Base-by-base conservation (phyloP, 1,140 invertebrate genomes). In the Neoseiulus cucumeris region DNA sequence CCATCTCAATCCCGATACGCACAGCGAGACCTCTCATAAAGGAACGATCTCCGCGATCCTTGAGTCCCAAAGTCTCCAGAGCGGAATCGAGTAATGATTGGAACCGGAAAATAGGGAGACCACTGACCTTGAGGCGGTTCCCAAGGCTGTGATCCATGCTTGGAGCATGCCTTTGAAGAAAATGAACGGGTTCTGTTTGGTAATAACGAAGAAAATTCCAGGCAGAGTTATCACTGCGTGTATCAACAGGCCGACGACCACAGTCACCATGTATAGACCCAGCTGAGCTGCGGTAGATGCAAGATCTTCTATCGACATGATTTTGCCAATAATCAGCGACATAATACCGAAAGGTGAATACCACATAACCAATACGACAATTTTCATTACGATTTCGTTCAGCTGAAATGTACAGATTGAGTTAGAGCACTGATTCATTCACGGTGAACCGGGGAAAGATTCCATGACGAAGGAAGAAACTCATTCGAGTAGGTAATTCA, bases 301-400 rank as follows among this genome's bases (percentile, higher is more conserved):
- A 64, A 82, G 73, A 71, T 82, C 76, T 42, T 77, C 73, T 71
- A 83, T 82, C 33, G 73, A 77, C 64, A 83, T 73, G 66, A 83
- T 80, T 68, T 80, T 80, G 7, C 77, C 80, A n/a, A 79, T 77
- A 59, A 83, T 80, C 44, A 83, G 73, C 68, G 80, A 83, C 65
- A 78, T 75, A 65, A 83, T 83, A 44, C 82, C 82, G 66, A 83
- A 71, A 7, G 82, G 82, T 33, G 82, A 83, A 71, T 82, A 83
- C 74, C 73, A 75, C 75, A 76, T 76, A 29, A 73, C 69, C 18
- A 75, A 64, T 20, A 71, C 69, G 2, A 76, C 74, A 42, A 76
- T 72, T 59, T 68, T 66, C 75, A 76, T 76, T 18, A 76, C 68
- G 22, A 75, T 74, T 42, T 76, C 75, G 64, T 76, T 75, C 9